Evolutionary conservation across 2,113 vertebrate species (phyloP).

Genomic region (Cyprinodon brontotheroides): DNA sequence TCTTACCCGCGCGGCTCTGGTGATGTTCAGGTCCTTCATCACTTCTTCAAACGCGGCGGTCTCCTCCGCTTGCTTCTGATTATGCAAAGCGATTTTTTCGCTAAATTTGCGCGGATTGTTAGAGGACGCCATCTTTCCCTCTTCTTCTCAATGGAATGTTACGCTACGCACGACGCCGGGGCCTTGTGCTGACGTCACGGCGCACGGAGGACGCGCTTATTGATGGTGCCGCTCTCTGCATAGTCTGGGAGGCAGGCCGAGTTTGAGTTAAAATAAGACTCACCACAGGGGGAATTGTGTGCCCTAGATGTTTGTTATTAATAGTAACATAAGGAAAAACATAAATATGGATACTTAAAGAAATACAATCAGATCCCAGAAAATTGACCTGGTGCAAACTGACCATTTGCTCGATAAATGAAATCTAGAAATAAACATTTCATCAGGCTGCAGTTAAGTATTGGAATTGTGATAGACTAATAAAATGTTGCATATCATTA

Average conservation of each 20-base stretch:
- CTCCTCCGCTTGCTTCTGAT: constrained; percentile 96
- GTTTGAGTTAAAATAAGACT: constrained; percentile 20
- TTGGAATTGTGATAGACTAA: neutral
- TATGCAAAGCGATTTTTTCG: constrained; percentile 97
- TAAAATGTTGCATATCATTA: neutral
- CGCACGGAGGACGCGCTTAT: constrained; percentile 48
- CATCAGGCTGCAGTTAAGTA: neutral
- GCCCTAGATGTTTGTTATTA: constrained; percentile 34
- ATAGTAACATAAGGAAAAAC: constrained; percentile 26
- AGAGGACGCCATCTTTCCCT: constrained; percentile 95
- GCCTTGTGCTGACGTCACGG: constrained; percentile 71
- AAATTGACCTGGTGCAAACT: neutral
- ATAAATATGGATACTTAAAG: neutral
- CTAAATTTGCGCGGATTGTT: constrained; percentile 99
- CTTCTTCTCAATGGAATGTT: constrained; percentile 85
- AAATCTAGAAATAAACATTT: neutral
- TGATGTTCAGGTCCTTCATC: constrained; percentile 95
- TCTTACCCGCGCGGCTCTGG: constrained; percentile 92
- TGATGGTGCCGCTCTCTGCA: neutral
- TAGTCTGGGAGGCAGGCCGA: constrained; percentile 20
- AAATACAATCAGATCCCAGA: constrained; percentile 4
- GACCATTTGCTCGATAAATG: neutral
- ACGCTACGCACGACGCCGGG: constrained; percentile 76
- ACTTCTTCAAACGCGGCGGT: constrained; percentile 95
- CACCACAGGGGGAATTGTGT: constrained; percentile 28